phyloP scores from a whole-genome alignment of 2,888 invertebrate genomes.

The Ellobium chinense region DNA sequence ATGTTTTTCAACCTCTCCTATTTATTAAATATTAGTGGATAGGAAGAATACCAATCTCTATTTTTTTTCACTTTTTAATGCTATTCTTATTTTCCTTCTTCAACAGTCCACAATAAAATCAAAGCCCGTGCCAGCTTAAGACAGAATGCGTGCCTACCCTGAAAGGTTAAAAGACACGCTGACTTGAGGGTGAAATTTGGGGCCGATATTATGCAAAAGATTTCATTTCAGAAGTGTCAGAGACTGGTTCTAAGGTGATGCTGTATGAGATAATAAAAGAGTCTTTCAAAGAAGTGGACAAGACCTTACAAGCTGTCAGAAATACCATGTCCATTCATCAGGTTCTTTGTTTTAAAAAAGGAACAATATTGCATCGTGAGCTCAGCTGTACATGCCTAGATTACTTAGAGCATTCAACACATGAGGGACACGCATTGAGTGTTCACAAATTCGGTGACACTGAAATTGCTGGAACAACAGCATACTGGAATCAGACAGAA shows the following conservation, averaged over 20 bases:
- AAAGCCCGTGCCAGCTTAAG: too few species aligned
- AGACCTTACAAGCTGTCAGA: slow-evolving; percentile 35
- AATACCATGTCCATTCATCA: slow-evolving; percentile 54
- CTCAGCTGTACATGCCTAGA: slow-evolving; percentile 49
- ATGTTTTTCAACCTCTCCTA: too few species aligned
- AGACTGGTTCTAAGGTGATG: slow-evolving; percentile 31
- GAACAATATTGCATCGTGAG: slow-evolving; percentile 40
- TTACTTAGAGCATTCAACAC: background rate
- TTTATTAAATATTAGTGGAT: too few species aligned
- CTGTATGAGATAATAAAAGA: slow-evolving; percentile 23
- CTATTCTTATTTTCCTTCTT: too few species aligned
- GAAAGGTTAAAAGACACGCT: slow-evolving; percentile 70
- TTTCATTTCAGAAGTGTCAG: slow-evolving; percentile 37
- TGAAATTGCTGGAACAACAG: background rate
- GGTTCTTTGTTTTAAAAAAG: slow-evolving; percentile 23
- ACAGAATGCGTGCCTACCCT: too few species aligned
- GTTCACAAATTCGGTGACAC: background rate
- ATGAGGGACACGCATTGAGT: background rate
- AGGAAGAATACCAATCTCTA: too few species aligned
- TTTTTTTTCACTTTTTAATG: too few species aligned
- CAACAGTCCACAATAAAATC: too few species aligned
- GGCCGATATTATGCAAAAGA: slow-evolving; percentile 39
- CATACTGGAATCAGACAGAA: too few species aligned
- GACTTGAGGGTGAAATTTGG: slow-evolving; percentile 52
- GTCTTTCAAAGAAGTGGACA: background rate